phyloP scores from a whole-genome alignment of 2,888 invertebrate species.

The Trypoxylon attenuatum region DNA sequence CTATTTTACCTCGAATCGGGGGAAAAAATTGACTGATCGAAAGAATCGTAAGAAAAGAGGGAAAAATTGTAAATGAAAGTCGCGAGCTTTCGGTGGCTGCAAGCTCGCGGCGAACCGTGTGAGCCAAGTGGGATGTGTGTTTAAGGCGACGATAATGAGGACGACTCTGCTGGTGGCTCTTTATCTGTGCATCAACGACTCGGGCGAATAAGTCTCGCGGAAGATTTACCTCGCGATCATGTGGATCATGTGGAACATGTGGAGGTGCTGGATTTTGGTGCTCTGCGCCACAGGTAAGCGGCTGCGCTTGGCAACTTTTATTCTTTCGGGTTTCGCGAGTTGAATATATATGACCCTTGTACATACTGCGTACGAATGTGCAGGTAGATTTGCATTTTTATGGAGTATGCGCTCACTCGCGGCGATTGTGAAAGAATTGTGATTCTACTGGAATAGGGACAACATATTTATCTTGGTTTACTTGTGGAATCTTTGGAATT shows the following conservation, averaged over 20 bases:
- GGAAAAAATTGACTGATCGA: neutral
- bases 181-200: conserved; percentile 32
- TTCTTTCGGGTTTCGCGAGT: no score
- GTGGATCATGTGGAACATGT: conserved; percentile 59
- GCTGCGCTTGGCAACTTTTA: no score
- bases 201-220: conserved; percentile 41
- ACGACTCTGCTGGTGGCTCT: conserved; percentile 36
- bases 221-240: no score
- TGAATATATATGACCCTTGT: no score
- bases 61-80: neutral
- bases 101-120: conserved; percentile 7
- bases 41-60: neutral
- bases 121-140: conserved; percentile 10
- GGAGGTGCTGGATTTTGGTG: conserved; percentile 58
- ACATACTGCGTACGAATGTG: no score
- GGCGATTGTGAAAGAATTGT: no score
- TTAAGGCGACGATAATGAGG: conserved; percentile 51
- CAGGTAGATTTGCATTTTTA: no score
- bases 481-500: no score
- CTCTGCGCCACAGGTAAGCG: conserved; percentile 64
- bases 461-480: no score
- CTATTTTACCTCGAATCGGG: neutral
- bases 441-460: no score
- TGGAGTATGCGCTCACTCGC: no score
- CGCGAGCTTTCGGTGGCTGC: neutral